A percentile compares a stretch with the other conserved stretches of the same genome.
phyloP scores from a whole-genome alignment of 2,888 invertebrate species.

The Congeria kusceri region DNA sequence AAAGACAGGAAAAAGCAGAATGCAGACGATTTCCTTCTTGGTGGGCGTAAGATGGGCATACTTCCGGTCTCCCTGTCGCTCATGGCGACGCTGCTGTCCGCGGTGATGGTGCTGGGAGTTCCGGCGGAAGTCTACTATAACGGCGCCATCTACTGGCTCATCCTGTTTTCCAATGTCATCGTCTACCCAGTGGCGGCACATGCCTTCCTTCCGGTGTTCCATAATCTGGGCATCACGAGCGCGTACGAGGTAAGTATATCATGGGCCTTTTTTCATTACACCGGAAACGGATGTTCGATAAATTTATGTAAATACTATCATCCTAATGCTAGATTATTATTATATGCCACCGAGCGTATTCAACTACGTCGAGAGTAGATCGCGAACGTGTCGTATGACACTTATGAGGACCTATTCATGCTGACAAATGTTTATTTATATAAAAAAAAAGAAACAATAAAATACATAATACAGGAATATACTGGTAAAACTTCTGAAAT shows the following conservation, averaged over 20 bases:
- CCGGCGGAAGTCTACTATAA: constrained; percentile 76
- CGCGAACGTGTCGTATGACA: too few species aligned
- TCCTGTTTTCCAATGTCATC: constrained; percentile 89
- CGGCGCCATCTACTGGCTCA: constrained; percentile 89
- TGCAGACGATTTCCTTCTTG: constrained; percentile 75
- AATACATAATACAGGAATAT: too few species aligned
- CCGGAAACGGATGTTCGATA: too few species aligned
- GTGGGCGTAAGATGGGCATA: constrained; percentile 75
- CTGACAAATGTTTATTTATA: too few species aligned
- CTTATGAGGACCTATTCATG: too few species aligned
- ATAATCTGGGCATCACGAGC: constrained; percentile 76
- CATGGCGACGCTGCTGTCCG: constrained; percentile 77
- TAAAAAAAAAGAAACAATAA: too few species aligned
- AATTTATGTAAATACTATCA: too few species aligned
- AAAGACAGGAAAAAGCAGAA: constrained; percentile 66
- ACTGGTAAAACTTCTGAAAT: too few species aligned
- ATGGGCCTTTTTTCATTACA: too few species aligned
- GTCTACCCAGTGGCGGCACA: constrained; percentile 88
- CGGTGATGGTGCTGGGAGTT: constrained; percentile 77
- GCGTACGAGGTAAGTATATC: constrained; percentile 76
- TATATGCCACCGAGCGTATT: too few species aligned
- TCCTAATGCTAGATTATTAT: too few species aligned
- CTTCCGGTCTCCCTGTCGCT: constrained; percentile 77
- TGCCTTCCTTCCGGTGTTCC: constrained; percentile 79
- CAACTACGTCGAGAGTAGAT: too few species aligned